phyloP scores from a whole-genome alignment of 2,888 invertebrate species.

The Lamellibrachia columna region DNA sequence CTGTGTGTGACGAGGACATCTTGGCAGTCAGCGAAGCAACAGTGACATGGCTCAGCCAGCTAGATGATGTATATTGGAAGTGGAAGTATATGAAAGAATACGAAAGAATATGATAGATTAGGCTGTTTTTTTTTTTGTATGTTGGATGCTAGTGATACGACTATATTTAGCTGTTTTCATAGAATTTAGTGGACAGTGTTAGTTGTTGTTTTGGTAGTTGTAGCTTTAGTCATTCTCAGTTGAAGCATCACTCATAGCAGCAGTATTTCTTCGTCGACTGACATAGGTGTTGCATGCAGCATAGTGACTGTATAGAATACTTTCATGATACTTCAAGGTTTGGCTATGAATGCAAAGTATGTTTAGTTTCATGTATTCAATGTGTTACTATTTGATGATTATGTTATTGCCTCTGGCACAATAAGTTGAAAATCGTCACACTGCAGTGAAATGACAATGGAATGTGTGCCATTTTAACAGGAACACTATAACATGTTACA shows the following conservation, averaged over 20 bases:
- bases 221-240: conserved; percentile 18
- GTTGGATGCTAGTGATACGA: not conserved
- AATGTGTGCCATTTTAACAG: not conserved
- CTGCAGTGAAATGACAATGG: not conserved
- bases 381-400: not conserved
- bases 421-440: not conserved
- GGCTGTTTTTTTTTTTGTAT: not conserved
- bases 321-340: conserved; percentile 19
- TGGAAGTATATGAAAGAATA: too few relatives aligned
- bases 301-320: conserved; percentile 17
- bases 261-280: conserved; percentile 13
- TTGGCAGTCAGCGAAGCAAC: too few relatives aligned
- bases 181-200: not conserved
- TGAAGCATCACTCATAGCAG: not conserved
- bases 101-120: not conserved
- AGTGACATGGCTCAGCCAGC: too few relatives aligned
- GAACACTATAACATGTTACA: not conserved
- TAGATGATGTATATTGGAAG: too few relatives aligned
- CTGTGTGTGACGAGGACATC: too few relatives aligned
- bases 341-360: not conserved
- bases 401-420: conserved; percentile 1
- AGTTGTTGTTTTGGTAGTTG: conserved; percentile 21
- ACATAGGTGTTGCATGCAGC: not conserved
- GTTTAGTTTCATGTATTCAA: not conserved
- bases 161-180: not conserved